These are phyloP conservation scores for Drosophila recens DNA, from an alignment of 2,888 invertebrate species.

Conservation along the genomic window DNA sequence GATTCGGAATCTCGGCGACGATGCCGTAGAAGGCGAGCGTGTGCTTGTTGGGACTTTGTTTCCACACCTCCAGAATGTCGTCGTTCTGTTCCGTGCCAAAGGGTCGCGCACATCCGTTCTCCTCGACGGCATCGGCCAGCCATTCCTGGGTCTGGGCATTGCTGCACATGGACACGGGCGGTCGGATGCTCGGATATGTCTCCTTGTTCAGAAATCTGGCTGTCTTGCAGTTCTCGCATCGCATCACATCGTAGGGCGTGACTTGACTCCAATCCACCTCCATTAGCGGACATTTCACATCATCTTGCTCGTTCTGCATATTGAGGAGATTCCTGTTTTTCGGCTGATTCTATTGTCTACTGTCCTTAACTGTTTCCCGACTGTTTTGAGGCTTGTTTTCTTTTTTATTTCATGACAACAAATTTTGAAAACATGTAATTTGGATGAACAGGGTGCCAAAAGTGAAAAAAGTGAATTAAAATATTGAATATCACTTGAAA, in stretches of 20 bases:
- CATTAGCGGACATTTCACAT: background rate
- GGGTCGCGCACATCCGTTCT: slow-evolving; percentile 36
- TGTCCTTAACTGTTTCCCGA: background rate
- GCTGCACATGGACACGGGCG: slow-evolving; percentile 55
- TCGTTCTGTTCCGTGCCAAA: slow-evolving; percentile 12
- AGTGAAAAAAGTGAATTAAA: background rate
- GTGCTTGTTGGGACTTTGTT: slow-evolving; percentile 53
- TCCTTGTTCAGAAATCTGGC: slow-evolving; percentile 22
- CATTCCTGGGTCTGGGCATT: slow-evolving; percentile 13
- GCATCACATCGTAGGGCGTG: slow-evolving; percentile 49
- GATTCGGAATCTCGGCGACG: background rate
- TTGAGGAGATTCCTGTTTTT: background rate
- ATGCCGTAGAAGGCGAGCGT: slow-evolving; percentile 54
- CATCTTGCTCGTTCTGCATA: background rate
- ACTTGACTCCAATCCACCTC: slow-evolving; percentile 17
- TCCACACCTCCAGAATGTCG: slow-evolving; percentile 53
- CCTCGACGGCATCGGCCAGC: slow-evolving; percentile 53
- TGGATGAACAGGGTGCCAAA: background rate
- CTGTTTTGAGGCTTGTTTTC: slow-evolving; percentile 4
- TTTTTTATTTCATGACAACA: background rate
- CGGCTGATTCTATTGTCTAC: slow-evolving; percentile 1
- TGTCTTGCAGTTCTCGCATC: slow-evolving; percentile 59
- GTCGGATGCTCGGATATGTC: slow-evolving; percentile 55
- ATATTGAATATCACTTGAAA: background rate
- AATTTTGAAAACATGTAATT: slow-evolving; percentile 31